These are phyloP conservation scores for Ranitomeya variabilis DNA, from an alignment of 2,113 vertebrate genomes.

Conservation along the genomic window DNA sequence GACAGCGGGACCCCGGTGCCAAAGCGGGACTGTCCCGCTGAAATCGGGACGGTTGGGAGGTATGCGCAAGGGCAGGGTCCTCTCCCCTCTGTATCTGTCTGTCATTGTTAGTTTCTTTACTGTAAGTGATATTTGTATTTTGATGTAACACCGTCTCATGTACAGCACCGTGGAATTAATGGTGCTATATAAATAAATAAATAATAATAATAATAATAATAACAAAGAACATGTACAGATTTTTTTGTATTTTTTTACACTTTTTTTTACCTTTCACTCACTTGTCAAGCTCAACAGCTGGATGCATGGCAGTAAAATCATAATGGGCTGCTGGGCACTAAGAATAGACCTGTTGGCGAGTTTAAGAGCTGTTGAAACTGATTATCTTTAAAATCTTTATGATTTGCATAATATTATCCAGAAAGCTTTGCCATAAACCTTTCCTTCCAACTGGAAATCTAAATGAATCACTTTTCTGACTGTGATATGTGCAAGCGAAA, in stretches of 20 bases:
- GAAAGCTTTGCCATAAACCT: slow-evolving; percentile 26
- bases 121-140: too few species aligned
- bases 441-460: slow-evolving; percentile 30
- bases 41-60: too few species aligned
- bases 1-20: too few species aligned
- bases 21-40: too few species aligned
- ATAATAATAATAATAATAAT: too few species aligned
- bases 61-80: too few species aligned
- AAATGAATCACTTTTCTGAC: slow-evolving; percentile 7
- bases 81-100: too few species aligned
- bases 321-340: not conserved
- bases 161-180: too few species aligned
- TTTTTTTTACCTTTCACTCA: not conserved
- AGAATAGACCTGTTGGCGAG: slow-evolving; percentile 28
- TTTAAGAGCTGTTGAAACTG: slow-evolving; percentile 24
- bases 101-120: too few species aligned
- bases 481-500: slow-evolving; percentile 24
- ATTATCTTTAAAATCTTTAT: slow-evolving; percentile 25
- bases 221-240: not conserved
- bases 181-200: too few species aligned
- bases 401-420: slow-evolving; percentile 38
- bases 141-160: too few species aligned
- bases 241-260: not conserved
- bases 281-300: slow-evolving; percentile 10
- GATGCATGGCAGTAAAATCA: not conserved